A percentile compares a stretch with the other conserved stretches of the same genome.
These are phyloP conservation scores for Daphoenositta chrysoptera DNA, from an alignment of 2,113 vertebrate genomes.

Conservation along the genomic window DNA sequence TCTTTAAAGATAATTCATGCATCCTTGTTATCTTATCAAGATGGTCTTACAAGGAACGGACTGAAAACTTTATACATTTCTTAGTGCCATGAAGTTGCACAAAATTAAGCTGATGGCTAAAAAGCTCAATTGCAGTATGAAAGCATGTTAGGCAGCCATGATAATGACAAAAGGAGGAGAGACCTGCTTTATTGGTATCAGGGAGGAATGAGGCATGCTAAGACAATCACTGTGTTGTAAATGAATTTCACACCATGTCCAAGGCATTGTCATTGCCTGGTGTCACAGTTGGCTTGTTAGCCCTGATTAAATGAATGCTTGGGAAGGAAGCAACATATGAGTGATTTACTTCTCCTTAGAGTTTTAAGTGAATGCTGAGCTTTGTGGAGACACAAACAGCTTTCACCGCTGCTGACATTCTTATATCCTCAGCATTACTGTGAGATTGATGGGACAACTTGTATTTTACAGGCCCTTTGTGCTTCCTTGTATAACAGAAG, in stretches of 20 bases:
- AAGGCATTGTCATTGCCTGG: neutral
- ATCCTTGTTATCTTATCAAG: neutral
- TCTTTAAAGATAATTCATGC: neutral
- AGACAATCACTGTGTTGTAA: neutral
- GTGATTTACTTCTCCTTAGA: neutral
- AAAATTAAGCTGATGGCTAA: neutral
- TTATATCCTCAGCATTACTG: neutral
- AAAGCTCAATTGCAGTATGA: accelerated
- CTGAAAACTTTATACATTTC: neutral
- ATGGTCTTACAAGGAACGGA: neutral
- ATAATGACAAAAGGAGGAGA: neutral
- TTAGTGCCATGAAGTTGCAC: neutral
- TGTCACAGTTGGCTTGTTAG: neutral
- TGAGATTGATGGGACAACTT: neutral
- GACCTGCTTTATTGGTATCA: neutral
- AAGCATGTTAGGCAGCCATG: neutral
- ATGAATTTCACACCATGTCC: neutral
- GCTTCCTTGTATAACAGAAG: neutral
- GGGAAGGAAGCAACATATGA: neutral
- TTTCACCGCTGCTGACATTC: neutral
- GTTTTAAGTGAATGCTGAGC: neutral
- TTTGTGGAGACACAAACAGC: neutral
- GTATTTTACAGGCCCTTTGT: neutral
- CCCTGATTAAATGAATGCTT: neutral
- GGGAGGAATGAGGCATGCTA: neutral